Evolutionary conservation across 2,888 invertebrate genomes (phyloP), one percentile per base, ranked within the genome.

Genomic region (Hirtodrosophila duncani): DNA sequence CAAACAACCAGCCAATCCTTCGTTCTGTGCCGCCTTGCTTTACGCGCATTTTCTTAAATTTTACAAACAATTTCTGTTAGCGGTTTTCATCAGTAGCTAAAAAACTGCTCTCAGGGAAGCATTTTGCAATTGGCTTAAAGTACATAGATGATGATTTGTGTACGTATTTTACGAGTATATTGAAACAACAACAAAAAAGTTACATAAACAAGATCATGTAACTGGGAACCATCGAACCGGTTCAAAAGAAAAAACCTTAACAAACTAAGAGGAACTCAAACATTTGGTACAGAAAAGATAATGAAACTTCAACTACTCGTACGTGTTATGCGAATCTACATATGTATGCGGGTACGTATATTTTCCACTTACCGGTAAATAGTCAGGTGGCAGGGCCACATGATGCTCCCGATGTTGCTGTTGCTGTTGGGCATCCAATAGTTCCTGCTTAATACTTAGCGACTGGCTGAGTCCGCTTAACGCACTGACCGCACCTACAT

Each of bases 191-290:
- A 39, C 49, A 20, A 55, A 51, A 27, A 55, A 63, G 67, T 61
- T 69, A 68, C 64, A 49, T 18, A 49, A 34, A 26, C 45, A 31
- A 21, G 39, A 50, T 52, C 34, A 43, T 17, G 34, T 41, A 48
- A 70, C 78, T 83, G 86, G 86, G 86, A 86, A 87, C 86, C 86
- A 84, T 86, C 85, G 85, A 81, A 86, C 85, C 87, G 86, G 85
- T 85, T 83, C 86, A 87, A 71, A 87, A 87, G 87, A 87, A 87
- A 87, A 87, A 87, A 87, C 87, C 87, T 87, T 85, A 86, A 87
- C 87, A 87, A 67, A 69, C 68, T 68, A 74, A 70, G 53, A 14
- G 49, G 51, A 48, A 48, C 45, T n/a, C n/a, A n/a, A n/a, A n/a
- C n/a, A n/a, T n/a, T n/a, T n/a, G 33, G 44, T 42, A 53, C 49